Evolutionary conservation across 2,888 invertebrate genomes (phyloP).

Genomic region (Schizotus pectinicornis): DNA sequence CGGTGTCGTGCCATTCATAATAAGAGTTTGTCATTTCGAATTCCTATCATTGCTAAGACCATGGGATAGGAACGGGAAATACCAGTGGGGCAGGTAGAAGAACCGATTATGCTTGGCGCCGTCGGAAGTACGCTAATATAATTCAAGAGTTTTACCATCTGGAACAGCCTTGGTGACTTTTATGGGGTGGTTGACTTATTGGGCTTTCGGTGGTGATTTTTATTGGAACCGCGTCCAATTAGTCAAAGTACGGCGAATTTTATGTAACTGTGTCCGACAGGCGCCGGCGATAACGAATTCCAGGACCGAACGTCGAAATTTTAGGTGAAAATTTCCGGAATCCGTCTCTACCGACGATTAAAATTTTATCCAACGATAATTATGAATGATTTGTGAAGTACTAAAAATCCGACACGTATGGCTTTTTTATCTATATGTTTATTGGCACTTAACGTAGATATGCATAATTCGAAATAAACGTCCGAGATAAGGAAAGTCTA

Average conservation of each 20-base stretch:
- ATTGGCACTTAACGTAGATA: no score
- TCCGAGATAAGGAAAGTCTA: no score
- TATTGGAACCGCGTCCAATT: slow-evolving; percentile 8
- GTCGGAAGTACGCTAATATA: slow-evolving; percentile 40
- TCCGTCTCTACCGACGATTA: no score
- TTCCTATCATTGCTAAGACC: slow-evolving; percentile 46
- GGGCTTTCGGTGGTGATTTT: slow-evolving; percentile 20
- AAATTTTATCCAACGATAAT: no score
- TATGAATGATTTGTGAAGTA: no score
- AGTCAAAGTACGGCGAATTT: not conserved
- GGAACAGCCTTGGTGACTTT: slow-evolving; percentile 34
- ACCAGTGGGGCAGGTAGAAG: slow-evolving; percentile 25
- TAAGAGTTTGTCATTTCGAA: slow-evolving; percentile 47
- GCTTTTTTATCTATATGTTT: no score
- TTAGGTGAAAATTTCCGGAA: no score
- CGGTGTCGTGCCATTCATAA: slow-evolving; percentile 45
- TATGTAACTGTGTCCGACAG: not conserved
- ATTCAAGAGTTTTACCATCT: slow-evolving; percentile 40
- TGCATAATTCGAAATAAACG: no score
- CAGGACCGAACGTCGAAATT: no score
- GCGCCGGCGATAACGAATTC: not conserved
- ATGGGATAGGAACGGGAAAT: slow-evolving; percentile 29
- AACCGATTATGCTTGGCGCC: slow-evolving; percentile 37
- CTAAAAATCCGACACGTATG: no score
- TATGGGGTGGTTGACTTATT: slow-evolving; percentile 29